Evolutionary conservation across 2,113 vertebrate species (phyloP).

Genomic region (Catharus minimus): DNA sequence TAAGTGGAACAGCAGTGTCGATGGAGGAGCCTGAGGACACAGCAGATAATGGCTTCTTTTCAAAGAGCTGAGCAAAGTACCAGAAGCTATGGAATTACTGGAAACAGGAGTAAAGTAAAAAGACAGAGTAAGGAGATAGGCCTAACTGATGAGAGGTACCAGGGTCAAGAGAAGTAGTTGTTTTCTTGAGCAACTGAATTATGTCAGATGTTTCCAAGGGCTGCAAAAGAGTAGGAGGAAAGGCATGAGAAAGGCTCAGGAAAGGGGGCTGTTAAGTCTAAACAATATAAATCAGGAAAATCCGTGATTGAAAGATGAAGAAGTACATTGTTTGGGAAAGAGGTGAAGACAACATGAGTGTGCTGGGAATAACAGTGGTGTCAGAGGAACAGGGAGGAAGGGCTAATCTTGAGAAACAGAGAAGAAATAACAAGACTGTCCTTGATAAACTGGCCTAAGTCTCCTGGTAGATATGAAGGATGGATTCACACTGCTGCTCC

Average conservation of each 20-base stretch:
- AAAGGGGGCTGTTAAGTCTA: not conserved
- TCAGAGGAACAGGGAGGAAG: not conserved
- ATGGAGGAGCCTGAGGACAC: constrained; percentile 50
- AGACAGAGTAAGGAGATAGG: constrained; percentile 8
- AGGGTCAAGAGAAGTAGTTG: constrained; percentile 54
- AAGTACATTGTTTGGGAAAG: not conserved
- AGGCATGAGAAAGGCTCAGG: not conserved
- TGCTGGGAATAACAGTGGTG: not conserved
- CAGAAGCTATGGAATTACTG: constrained; percentile 51
- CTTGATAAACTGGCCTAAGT: not conserved
- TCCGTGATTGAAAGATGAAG: constrained; percentile 5
- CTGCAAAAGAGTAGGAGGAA: constrained; percentile 41
- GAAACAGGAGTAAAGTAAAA: constrained; percentile 49
- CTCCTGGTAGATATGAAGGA: not conserved
- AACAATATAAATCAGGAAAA: not conserved
- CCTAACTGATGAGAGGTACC: constrained; percentile 38
- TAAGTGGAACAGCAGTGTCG: constrained; percentile 9
- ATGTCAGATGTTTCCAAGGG: constrained; percentile 33
- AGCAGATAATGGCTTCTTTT: constrained; percentile 61
- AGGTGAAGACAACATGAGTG: not conserved
- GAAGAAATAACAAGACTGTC: not conserved
- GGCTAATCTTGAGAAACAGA: not conserved
- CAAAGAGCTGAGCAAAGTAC: constrained; percentile 50
- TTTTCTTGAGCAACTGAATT: constrained; percentile 39
- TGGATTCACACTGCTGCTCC: not conserved